Evolutionary conservation across 2,797 vertebrate species (phyloP).

Genomic region (Chloroceryle inda): DNA sequence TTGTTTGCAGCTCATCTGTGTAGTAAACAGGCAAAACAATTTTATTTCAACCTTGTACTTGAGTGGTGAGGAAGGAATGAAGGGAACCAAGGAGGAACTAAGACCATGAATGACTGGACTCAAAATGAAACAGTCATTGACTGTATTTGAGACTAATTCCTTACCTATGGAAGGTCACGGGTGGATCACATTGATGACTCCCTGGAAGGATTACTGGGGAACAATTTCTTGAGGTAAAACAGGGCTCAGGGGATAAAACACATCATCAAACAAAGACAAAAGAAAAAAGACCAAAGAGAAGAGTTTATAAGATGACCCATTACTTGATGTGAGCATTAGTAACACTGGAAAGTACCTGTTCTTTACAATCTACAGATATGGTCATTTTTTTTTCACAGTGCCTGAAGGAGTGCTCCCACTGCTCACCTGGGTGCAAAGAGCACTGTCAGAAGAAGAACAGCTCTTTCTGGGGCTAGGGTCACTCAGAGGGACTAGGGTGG

Average conservation of each 20-base stretch:
- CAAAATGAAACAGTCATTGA: neutral
- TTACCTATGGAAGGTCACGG: neutral
- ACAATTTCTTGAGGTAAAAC: neutral
- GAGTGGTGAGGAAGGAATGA: neutral
- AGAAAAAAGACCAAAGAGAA: neutral
- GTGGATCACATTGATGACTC: neutral
- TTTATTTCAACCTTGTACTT: neutral
- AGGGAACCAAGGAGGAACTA: neutral
- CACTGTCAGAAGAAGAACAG: neutral
- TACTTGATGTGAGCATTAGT: neutral
- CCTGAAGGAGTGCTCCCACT: neutral
- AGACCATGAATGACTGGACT: neutral
- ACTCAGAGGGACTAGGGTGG: neutral
- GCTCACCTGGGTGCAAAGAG: neutral
- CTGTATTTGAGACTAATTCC: neutral
- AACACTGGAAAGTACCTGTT: neutral
- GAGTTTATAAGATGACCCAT: neutral
- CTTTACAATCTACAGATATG: neutral
- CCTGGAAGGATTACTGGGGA: neutral
- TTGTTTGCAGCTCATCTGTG: rapidly evolving
- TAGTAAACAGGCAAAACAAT: neutral
- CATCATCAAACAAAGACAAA: neutral
- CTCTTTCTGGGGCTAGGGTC: neutral
- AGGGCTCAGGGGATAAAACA: neutral
- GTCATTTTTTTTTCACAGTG: neutral